Conservation (phyloP, 2,113 vertebrate species). For the Micronycteris hirsuta region DNA sequence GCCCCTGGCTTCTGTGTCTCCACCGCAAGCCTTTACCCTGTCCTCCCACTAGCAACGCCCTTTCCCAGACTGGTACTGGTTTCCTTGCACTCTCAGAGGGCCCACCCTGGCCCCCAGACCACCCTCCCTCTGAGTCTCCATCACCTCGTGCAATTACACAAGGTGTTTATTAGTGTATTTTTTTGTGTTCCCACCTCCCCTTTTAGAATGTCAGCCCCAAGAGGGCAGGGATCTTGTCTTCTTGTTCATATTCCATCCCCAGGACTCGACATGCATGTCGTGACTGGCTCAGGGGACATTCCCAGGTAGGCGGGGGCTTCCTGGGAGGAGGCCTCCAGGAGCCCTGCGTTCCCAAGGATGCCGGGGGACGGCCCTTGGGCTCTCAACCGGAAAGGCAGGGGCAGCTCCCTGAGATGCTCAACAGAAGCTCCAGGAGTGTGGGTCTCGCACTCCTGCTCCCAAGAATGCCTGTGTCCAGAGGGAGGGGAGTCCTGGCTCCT, state of each 20-base stretch:
- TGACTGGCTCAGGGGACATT: not conserved
- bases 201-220: not conserved
- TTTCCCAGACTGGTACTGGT: not conserved
- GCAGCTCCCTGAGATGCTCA: not conserved
- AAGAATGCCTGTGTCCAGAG: not conserved
- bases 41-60: not conserved
- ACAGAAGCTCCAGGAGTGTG: not conserved
- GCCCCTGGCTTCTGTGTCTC: not conserved
- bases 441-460: not conserved
- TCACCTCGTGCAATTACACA: no score
- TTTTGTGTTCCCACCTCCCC: not conserved
- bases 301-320: not conserved
- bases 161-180: rapidly evolving
- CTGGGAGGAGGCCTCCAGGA: not conserved
- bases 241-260: no score
- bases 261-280: not conserved
- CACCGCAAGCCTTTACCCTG: not conserved
- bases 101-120: no score
- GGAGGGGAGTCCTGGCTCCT: not conserved
- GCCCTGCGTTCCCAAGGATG: not conserved
- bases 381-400: not conserved
- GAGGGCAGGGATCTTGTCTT: not conserved
- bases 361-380: not conserved
- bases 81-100: not conserved
- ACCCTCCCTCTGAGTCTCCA: not conserved